Percentiles rank a stretch among this genome's conserved stretches.
These are phyloP conservation scores for Saxidomus purpurata DNA, from an alignment of 1,140 invertebrate genomes.

Conservation along the genomic window DNA sequence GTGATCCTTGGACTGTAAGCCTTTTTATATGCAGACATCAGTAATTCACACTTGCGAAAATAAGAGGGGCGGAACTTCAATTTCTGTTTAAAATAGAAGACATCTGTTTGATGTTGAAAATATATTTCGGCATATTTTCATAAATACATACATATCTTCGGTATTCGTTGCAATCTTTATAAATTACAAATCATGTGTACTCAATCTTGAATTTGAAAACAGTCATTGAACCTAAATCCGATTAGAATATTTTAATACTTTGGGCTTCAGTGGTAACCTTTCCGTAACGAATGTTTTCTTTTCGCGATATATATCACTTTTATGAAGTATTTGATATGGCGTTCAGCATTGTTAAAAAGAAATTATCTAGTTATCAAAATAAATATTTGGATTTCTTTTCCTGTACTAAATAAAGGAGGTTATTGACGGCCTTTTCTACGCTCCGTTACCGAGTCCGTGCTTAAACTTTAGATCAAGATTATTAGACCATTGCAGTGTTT, in stretches of 20 bases:
- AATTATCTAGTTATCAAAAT: constrained; percentile 37
- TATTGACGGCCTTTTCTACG: background rate
- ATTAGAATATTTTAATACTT: background rate
- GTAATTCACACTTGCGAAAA: no score
- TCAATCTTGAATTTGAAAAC: constrained; percentile 17
- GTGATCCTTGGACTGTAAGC: no score
- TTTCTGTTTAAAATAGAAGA: background rate
- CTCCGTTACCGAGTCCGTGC: no score
- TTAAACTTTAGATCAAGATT: no score
- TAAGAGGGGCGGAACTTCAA: no score
- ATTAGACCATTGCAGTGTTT: no score
- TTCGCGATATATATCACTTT: constrained; percentile 35
- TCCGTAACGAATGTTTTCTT: constrained; percentile 33
- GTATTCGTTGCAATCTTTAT: background rate
- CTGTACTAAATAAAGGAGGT: background rate
- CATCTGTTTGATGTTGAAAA: background rate
- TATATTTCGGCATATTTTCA: background rate
- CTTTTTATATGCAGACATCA: no score
- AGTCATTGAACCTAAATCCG: constrained; percentile 3
- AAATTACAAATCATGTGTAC: background rate
- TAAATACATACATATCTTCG: background rate
- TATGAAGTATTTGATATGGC: constrained; percentile 25
- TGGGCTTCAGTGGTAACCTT: constrained; percentile 11
- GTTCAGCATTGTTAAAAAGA: background rate
- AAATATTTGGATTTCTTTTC: constrained; percentile 45